These are phyloP conservation scores for Agrotis exclamationis DNA, from an alignment of 2,888 invertebrate species.

Conservation along the genomic window DNA sequence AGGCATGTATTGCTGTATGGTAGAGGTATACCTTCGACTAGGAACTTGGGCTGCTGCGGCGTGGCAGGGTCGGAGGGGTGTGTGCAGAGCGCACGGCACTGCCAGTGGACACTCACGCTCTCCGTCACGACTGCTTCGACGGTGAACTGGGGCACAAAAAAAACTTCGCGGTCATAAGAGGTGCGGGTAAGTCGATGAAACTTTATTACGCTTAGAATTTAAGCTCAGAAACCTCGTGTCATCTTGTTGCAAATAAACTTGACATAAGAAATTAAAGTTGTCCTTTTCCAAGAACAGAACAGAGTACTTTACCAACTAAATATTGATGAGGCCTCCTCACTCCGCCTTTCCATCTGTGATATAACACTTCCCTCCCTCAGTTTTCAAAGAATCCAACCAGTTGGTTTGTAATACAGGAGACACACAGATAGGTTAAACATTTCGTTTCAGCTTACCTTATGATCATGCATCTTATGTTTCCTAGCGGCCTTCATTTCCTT, in stretches of 20 bases:
- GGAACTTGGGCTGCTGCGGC: conserved; percentile 92
- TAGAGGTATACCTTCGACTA: conserved; percentile 82
- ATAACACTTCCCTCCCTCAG: no score
- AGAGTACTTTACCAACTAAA: not conserved
- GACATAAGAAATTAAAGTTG: not conserved
- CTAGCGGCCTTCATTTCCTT: conserved; percentile 93
- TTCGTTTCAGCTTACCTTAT: conserved; percentile 80
- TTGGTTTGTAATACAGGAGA: not conserved
- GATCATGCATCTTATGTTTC: conserved; percentile 91
- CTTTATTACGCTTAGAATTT: no score
- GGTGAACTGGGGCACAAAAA: conserved; percentile 89
- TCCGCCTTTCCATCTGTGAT: not conserved
- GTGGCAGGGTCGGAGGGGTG: conserved; percentile 90
- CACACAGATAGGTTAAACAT: not conserved
- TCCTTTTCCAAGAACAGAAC: not conserved
- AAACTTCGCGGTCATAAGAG: not conserved
- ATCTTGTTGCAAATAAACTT: not conserved
- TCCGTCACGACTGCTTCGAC: conserved; percentile 96
- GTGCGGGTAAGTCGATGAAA: not conserved
- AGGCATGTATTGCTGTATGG: not conserved
- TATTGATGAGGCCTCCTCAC: no score
- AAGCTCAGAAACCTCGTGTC: not conserved
- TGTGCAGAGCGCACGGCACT: conserved; percentile 94
- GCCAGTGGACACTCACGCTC: conserved; percentile 97
- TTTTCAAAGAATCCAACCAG: not conserved